Evolutionary conservation across 1,140 invertebrate species (phyloP), one percentile per base, ranked within the genome.

Genomic region (Drusus annulatus): DNA sequence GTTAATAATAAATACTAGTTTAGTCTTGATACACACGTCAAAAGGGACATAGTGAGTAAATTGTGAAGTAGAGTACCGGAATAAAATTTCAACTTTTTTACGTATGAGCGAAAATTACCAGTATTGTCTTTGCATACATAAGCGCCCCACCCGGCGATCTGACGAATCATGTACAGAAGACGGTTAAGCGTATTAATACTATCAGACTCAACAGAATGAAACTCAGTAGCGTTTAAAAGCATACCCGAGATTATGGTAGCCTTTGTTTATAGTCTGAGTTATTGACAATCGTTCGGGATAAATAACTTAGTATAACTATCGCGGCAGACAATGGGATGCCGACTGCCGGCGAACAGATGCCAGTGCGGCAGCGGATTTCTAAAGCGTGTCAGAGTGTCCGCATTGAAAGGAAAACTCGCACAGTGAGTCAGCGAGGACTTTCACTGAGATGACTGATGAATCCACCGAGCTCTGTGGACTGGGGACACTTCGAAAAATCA

Each of bases 311-410:
- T 13, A 7, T 36, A 45, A 45, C 36, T 45, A 45, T 15, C 62
- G 4, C 23, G 7, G 62, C 62, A 65, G 62, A 69, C 65, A 69
- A 69, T 69, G 45, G 31, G 65, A 69, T 69, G 31, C 65, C 65
- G 31, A 19, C 15, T 19, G 65, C 63, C 60, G 17, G 23, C 60
- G 60, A 21, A 28, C 6, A 28, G 60, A 21, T 63, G 63, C 25
- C 63, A 17, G 63, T 23, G n/a, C n/a, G n/a, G n/a, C n/a, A n/a
- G n/a, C n/a, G 65, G 36, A 45, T 50, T 69, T 69, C 65, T 50
- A 69, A 50, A 69, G 65, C 65, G 36, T 19, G 65, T 36, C 63
- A 69, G 45, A 69, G 65, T 31, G 10, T 15, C 62, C 21, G 13
- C 23, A n/a, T 50, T 45, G 21, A 69, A 69, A 69, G 65, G 65